Evolutionary conservation across 2,797 vertebrate genomes (phyloP).

Genomic region (Amblyraja radiata): DNA sequence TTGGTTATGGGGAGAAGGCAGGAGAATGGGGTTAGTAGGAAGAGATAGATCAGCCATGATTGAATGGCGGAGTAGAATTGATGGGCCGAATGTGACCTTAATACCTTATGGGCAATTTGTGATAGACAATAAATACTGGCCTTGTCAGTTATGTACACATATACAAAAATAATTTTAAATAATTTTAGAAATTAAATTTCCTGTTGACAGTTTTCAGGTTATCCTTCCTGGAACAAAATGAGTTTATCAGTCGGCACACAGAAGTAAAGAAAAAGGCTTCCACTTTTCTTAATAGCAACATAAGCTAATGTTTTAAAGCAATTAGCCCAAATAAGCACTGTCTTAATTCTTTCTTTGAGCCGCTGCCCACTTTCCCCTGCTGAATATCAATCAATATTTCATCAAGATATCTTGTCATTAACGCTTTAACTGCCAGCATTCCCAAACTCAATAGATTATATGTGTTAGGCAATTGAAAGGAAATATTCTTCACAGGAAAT

Average conservation of each 20-base stretch:
- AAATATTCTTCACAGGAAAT: neutral
- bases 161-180: no score
- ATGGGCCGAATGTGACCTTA: no score
- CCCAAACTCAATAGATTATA: neutral
- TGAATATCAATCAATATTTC: neutral
- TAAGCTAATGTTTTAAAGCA: neutral
- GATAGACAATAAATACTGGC: no score
- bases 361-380: neutral
- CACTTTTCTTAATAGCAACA: neutral
- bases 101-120: no score
- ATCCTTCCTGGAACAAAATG: neutral
- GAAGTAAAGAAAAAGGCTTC: neutral
- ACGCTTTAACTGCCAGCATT: neutral
- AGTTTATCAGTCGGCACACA: neutral
- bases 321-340: neutral
- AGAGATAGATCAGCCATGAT: no score
- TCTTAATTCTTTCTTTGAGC: neutral
- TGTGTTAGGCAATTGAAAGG: neutral
- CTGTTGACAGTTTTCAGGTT: neutral
- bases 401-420: neutral
- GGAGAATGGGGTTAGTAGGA: no score
- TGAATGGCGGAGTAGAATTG: no score
- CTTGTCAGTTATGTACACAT: no score
- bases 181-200: neutral
- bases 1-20: no score